A percentile compares a stretch with the other conserved stretches of the same genome.
Conservation (phyloP, 2,113 vertebrate genomes). For the Myotis brandtii region DNA sequence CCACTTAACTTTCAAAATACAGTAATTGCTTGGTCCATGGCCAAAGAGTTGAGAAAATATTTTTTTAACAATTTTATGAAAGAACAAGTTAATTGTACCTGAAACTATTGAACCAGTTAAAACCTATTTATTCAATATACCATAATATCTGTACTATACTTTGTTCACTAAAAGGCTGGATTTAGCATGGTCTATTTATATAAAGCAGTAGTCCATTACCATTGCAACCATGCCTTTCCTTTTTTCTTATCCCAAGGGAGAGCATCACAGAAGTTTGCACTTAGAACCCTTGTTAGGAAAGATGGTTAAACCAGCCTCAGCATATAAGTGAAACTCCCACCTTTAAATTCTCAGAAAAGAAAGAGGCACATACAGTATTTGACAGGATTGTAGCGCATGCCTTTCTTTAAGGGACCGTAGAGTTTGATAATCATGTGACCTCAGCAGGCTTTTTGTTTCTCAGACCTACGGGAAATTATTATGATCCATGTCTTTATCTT, state of each 20-base stretch:
- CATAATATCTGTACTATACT: not conserved
- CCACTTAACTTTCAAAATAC: constrained; percentile 60
- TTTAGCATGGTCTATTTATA: not conserved
- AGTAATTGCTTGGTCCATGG: constrained; percentile 40
- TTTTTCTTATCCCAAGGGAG: not conserved
- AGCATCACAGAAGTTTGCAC: constrained; percentile 29
- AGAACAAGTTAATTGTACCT: constrained; percentile 21
- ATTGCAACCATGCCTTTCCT: not conserved
- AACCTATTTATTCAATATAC: not conserved
- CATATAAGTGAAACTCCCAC: not conserved
- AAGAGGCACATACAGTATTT: not conserved
- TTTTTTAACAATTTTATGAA: constrained; percentile 54
- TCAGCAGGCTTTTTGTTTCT: not conserved
- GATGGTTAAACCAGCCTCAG: not conserved
- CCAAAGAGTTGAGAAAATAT: constrained; percentile 39
- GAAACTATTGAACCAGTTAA: constrained; percentile 26
- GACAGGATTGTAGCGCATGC: not conserved
- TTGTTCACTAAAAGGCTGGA: not conserved
- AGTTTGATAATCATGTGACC: not conserved
- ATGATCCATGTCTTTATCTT: not conserved
- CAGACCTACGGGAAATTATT: not conserved
- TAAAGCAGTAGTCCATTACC: not conserved
- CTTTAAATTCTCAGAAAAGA: not conserved
- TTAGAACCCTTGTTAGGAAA: not conserved
- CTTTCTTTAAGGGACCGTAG: not conserved